Evolutionary conservation across 2,797 vertebrate species (phyloP).

Genomic region (Argya squamiceps): DNA sequence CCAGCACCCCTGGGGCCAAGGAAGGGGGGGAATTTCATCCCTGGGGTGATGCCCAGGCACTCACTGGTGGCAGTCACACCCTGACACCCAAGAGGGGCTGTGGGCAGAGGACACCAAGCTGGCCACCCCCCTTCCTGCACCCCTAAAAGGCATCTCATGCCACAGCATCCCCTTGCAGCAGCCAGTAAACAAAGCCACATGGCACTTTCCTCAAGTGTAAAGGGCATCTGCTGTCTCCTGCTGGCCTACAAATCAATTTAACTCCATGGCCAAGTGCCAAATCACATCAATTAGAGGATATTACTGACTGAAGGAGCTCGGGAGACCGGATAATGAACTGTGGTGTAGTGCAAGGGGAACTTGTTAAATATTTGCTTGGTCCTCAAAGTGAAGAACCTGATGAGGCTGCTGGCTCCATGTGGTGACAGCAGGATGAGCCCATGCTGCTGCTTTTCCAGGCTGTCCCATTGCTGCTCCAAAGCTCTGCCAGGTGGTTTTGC

Average conservation of each 20-base stretch:
- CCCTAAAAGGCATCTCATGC: neutral
- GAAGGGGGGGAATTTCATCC: neutral
- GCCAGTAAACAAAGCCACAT: neutral
- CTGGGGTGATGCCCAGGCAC: neutral
- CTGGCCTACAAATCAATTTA: conserved; percentile 56
- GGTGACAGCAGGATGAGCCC: neutral
- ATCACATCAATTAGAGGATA: conserved; percentile 53
- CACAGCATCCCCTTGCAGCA: neutral
- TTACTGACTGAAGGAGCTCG: conserved; percentile 42
- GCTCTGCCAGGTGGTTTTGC: neutral
- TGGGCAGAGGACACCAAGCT: neutral
- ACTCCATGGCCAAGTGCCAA: conserved; percentile 42
- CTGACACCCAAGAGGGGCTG: neutral
- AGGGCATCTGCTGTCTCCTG: conserved; percentile 30
- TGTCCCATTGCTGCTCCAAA: neutral
- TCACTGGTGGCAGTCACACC: neutral
- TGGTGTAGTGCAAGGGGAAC: conserved; percentile 12
- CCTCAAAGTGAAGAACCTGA: conserved; percentile 11
- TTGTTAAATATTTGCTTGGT: conserved; percentile 55
- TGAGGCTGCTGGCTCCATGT: neutral
- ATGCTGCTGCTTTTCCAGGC: neutral
- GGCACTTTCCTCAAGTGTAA: conserved; percentile 35
- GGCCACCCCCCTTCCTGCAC: neutral
- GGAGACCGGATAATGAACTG: conserved; percentile 51
- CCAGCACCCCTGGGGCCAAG: neutral